Conservation (phyloP, 2,888 invertebrate species). For the Atethmia centrago region DNA sequence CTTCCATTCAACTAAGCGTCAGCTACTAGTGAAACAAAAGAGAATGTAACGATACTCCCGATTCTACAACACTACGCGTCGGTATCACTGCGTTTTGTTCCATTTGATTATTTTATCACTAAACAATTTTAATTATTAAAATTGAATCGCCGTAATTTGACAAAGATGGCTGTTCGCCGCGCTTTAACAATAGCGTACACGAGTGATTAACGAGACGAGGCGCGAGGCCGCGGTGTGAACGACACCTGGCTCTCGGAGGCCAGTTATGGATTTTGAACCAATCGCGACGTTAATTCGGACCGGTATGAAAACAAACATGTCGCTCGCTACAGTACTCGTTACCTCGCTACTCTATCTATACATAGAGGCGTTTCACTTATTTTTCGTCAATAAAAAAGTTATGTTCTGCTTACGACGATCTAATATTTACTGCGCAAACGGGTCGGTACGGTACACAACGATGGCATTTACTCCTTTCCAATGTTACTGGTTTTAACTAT, state of each 20-base stretch:
- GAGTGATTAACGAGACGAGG: conserved; percentile 90
- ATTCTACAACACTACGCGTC: conserved; percentile 80
- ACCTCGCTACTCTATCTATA: conserved; percentile 77
- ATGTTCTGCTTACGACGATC: conserved; percentile 68
- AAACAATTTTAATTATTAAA: conserved; percentile 83
- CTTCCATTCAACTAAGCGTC: conserved; percentile 89
- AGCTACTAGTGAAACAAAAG: conserved; percentile 88
- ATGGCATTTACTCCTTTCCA: conserved; percentile 38
- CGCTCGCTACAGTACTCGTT: conserved; percentile 76
- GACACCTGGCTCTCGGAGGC: conserved; percentile 91
- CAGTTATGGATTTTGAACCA: conserved; percentile 91
- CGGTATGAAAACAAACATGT: conserved; percentile 90
- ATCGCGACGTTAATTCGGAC: conserved; percentile 90
- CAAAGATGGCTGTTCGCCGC: conserved; percentile 90
- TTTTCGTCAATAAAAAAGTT: conserved; percentile 82
- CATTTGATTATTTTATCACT: conserved; percentile 78
- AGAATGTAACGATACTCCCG: conserved; percentile 85
- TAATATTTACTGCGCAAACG: conserved; percentile 67
- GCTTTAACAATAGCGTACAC: conserved; percentile 90
- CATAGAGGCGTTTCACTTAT: conserved; percentile 78
- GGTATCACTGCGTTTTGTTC: conserved; percentile 82
- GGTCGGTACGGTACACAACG: conserved; percentile 44
- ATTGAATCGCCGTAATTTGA: conserved; percentile 89
- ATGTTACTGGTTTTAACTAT: conserved; percentile 31
- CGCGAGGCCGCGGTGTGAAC: conserved; percentile 91